Evolutionary conservation across 2,888 invertebrate species (phyloP), one percentile per base, ranked within the genome.

Genomic region (Ashinkailepas kermadecensis): DNA sequence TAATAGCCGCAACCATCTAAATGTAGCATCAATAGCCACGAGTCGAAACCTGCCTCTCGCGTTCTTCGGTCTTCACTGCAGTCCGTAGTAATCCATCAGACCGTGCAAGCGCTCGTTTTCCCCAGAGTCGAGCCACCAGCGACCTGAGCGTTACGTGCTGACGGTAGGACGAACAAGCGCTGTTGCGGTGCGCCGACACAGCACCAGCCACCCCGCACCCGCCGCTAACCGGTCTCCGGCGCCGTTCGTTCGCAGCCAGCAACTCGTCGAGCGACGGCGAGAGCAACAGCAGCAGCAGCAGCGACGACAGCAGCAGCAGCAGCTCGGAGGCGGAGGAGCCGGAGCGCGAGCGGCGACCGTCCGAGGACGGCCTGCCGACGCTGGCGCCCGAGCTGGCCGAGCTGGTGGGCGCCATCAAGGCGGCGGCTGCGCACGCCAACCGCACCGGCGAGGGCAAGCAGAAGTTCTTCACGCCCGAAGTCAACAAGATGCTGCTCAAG

Each of bases 401-500:
- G 18, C 64, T 25, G 12, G 64, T 65, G 39, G 39, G 64, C 78
- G 81, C 78, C 65, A 70, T 78, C 58, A 58, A 74, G 70, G 80
- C 80, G 70, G 80, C 82, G 25, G 80, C 74, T 58, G 78, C 21
- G 74, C 59, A 8, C 21, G 39, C 74, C 58, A 80, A 25, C 57
- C 23, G 64, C 18, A 12, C 67, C 82, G 54, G 84, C 81, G 81
- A 84, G 83, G 21, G 84, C 90, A 85, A 88, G 87, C 83, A 90
- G 89, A 86, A 84, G 82, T 89, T 90, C 85, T 90, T 91, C 85
- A 89, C 89, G 81, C 85, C 87, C 25, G 86, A 87, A 81, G 89
- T 91, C 64, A 91, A 90, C 85, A 86, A 87, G 57, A 86, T 88
- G 84, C 86, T 91, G 62, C 87, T 90, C 81, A 88, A 87, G 90